Percentiles rank a stretch among this genome's conserved stretches.
Evolutionary conservation across 1,140 invertebrate genomes (phyloP).

Genomic region (Antheraea mylitta): DNA sequence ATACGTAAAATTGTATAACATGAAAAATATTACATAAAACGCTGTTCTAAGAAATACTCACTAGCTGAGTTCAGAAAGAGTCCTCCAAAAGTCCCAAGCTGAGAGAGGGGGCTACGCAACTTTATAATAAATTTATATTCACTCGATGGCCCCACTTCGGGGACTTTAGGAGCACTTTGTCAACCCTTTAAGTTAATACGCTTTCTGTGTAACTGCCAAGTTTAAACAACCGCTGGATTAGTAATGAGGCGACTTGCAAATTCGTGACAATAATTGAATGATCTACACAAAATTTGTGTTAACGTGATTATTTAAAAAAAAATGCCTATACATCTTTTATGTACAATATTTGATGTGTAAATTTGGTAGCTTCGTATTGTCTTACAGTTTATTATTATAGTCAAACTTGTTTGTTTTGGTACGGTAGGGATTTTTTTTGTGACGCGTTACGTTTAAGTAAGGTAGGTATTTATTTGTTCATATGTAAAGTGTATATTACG

Average conservation of each 20-base stretch:
- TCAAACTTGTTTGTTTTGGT: too few species aligned
- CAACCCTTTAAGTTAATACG: conserved; percentile 3
- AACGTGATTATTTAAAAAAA: neutral
- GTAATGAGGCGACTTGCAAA: neutral
- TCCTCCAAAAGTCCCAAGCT: neutral
- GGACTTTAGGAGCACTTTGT: conserved; percentile 1
- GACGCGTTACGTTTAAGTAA: too few species aligned
- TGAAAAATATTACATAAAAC: too few species aligned
- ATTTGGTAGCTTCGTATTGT: too few species aligned
- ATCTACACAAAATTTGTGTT: neutral
- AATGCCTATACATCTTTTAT: too few species aligned
- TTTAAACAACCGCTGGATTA: conserved; percentile 1
- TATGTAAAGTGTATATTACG: too few species aligned
- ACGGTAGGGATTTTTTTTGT: too few species aligned
- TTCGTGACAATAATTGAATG: neutral
- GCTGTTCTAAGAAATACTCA: neutral
- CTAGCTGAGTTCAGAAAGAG: neutral
- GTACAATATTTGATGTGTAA: too few species aligned
- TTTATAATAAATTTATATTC: conserved; percentile 2
- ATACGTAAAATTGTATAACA: too few species aligned
- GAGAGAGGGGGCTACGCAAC: neutral
- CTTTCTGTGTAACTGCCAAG: conserved; percentile 1
- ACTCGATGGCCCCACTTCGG: conserved; percentile 2
- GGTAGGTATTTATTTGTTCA: too few species aligned
- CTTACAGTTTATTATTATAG: too few species aligned